Evolutionary conservation across 2,113 vertebrate species (phyloP).

Genomic region (Phyllopteryx taeniolatus): DNA sequence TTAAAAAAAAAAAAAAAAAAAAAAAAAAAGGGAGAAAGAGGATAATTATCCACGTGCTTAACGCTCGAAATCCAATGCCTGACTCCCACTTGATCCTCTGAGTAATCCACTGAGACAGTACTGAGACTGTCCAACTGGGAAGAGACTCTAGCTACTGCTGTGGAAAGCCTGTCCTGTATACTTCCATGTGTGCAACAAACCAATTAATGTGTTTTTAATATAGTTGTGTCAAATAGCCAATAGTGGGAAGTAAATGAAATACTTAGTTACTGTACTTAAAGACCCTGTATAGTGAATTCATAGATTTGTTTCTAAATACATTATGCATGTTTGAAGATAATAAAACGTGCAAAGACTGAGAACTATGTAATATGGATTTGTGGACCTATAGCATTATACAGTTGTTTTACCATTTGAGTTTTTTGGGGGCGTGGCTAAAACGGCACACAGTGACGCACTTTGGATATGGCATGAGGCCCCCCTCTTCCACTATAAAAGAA

Average conservation of each 20-base stretch:
- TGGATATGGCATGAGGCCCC: too few species aligned
- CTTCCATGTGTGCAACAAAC: slow-evolving; percentile 1
- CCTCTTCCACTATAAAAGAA: too few species aligned
- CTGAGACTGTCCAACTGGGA: slow-evolving; percentile 26
- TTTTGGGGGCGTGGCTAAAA: too few species aligned
- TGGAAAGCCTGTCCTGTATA: background rate
- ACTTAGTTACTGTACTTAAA: background rate
- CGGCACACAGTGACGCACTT: too few species aligned
- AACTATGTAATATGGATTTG: too few species aligned
- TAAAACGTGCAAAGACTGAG: too few species aligned
- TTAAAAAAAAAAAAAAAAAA: slow-evolving; percentile 9
- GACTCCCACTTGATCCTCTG: slow-evolving; percentile 34
- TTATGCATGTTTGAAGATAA: too few species aligned
- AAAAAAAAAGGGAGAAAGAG: slow-evolving; percentile 29
- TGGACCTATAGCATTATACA: too few species aligned
- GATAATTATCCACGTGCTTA: slow-evolving; percentile 40
- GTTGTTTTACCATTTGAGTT: too few species aligned
- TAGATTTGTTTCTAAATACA: too few species aligned
- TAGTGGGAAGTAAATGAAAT: too few species aligned
- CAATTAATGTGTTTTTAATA: background rate
- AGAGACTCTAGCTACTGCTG: background rate
- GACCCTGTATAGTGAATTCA: background rate
- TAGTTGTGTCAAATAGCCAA: too few species aligned
- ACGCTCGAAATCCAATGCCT: slow-evolving; percentile 34
- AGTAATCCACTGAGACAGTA: slow-evolving; percentile 33